Evolutionary conservation across 2,888 invertebrate genomes (phyloP), one percentile per base, ranked within the genome.

Genomic region (Copidosoma aretas): DNA sequence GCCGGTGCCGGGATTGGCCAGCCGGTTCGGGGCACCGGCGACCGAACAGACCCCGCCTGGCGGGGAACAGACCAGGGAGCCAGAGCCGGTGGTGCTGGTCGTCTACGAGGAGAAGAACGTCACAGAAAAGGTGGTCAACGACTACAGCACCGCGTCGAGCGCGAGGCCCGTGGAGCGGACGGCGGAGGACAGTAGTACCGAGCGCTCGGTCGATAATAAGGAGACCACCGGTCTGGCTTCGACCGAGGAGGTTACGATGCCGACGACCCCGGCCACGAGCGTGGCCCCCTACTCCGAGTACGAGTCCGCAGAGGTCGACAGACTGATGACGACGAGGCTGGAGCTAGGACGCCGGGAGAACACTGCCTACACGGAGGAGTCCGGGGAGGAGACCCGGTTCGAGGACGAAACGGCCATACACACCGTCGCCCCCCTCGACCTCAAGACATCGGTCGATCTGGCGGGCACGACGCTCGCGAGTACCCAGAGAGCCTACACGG

Each of bases 51-150:
- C 4, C 32, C 32, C 32, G 32, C 32, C 8, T 8, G n/a, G 32
- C 3, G 32, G 3, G 8, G 32, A 32, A 32, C 32, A 3, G 32
- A 32, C 4, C 32, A 32, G 8, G 32, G 32, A 32, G 8, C 32
- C 3, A 32, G 32, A 32, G 32, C 32, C 32, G 32, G 32, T 32
- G 3, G 32, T 32, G 32, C 3, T 32, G 32, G 32, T 46, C 1
- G 74, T 75, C 58, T 79, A 77, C 39, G 68, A 60, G 19, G 69
- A 71, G 39, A 41, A 60, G 15, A 56, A 39, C 46, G 66, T 66
- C 17, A 22, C 15, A 14, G 69, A 69, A 46, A 69, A 69, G 21
- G 67, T 63, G 0, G 1, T 84, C 3, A 82, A 79, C 67, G 41
- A 17, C 57, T 21, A 41, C 39, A 59, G 3, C n/a, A 39, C 10